Percentiles rank a stretch among this genome's conserved stretches.
phyloP scores from a whole-genome alignment of 2,113 vertebrate genomes.

The Eubucco bourcierii region DNA sequence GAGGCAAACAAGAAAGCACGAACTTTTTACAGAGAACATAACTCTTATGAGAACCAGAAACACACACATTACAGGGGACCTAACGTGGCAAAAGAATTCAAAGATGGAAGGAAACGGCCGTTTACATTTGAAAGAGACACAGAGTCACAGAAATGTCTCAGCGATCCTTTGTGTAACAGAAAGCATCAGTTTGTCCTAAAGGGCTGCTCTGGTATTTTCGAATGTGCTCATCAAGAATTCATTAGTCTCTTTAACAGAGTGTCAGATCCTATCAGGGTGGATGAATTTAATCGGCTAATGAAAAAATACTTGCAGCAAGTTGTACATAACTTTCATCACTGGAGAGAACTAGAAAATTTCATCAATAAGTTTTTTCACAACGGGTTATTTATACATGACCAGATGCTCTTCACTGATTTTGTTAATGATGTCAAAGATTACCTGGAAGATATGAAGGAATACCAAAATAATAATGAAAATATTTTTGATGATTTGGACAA shows the following conservation, averaged over 20 bases:
- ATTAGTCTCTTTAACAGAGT: slow-evolving; percentile 85
- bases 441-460: slow-evolving; percentile 86
- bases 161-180: slow-evolving; percentile 65
- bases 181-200: slow-evolving; percentile 65
- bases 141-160: slow-evolving; percentile 62
- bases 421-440: slow-evolving; percentile 90
- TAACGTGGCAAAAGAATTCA: slow-evolving; percentile 41
- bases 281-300: slow-evolving; percentile 89
- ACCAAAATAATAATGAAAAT: slow-evolving; percentile 76
- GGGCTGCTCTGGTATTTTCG: slow-evolving; percentile 83
- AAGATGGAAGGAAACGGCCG: slow-evolving; percentile 67
- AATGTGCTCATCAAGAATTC: slow-evolving; percentile 89
- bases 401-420: slow-evolving; percentile 95
- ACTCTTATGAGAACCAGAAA: slow-evolving; percentile 39
- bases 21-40: slow-evolving; percentile 62
- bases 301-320: slow-evolving; percentile 88
- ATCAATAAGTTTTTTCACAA: slow-evolving; percentile 89
- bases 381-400: slow-evolving; percentile 92
- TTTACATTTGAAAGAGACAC: slow-evolving; percentile 53
- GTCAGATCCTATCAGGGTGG: slow-evolving; percentile 84
- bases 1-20: slow-evolving; percentile 72
- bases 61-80: slow-evolving; percentile 45
- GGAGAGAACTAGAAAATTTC: slow-evolving; percentile 90
- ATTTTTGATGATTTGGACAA: slow-evolving; percentile 89
- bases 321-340: slow-evolving; percentile 88